Conservation (phyloP, 2,888 invertebrate genomes). For the Miltochrista miniata region DNA sequence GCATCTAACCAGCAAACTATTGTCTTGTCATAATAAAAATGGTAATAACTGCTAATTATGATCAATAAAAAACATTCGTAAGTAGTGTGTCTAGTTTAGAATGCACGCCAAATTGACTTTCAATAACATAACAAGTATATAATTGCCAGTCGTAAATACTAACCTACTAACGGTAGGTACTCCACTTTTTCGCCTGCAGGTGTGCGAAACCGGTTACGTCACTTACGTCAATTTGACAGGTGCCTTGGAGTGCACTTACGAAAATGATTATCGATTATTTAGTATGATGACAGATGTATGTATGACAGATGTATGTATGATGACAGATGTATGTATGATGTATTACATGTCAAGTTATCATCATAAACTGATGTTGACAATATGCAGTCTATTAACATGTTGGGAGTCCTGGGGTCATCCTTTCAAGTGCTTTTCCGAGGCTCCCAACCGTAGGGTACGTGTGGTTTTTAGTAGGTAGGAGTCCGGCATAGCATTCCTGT, state of each 20-base stretch:
- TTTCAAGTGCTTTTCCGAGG: no score
- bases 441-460: no score
- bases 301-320: neutral
- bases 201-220: conserved; percentile 53
- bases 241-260: conserved; percentile 52
- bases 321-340: conserved; percentile 13
- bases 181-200: conserved; percentile 45
- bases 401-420: no score
- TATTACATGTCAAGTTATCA: no score
- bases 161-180: conserved; percentile 27
- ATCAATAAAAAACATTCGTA: conserved; percentile 27
- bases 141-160: conserved; percentile 35
- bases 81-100: conserved; percentile 20
- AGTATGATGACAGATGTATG: conserved; percentile 12
- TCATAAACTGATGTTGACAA: conserved; percentile 3
- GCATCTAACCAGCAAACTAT: no score
- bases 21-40: neutral
- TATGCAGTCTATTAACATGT: neutral
- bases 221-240: conserved; percentile 56
- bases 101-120: conserved; percentile 23
- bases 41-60: conserved; percentile 21
- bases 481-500: no score
- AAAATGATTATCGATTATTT: conserved; percentile 27
- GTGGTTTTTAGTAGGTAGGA: no score
- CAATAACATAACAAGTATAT: conserved; percentile 27